These are phyloP conservation scores for Spinus pinus DNA, from an alignment of 2,797 vertebrate species.

Conservation along the genomic window DNA sequence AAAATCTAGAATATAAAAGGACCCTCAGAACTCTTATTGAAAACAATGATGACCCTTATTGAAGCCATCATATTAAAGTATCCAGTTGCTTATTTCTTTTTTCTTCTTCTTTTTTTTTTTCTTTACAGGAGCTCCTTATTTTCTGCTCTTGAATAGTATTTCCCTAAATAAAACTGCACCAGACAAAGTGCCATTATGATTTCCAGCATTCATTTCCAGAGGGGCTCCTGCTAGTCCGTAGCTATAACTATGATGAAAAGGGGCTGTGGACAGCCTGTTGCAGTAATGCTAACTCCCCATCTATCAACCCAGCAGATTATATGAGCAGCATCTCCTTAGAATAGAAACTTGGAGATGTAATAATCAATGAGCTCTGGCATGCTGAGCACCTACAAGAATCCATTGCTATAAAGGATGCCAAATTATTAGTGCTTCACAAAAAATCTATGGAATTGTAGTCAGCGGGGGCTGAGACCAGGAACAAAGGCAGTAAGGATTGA, in stretches of 20 bases:
- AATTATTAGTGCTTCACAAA: background rate
- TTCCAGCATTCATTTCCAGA: slow-evolving; percentile 75
- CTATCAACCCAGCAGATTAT: slow-evolving; percentile 66
- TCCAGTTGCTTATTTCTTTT: slow-evolving; percentile 38
- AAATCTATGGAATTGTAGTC: background rate
- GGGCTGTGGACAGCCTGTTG: slow-evolving; percentile 45
- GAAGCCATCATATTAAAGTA: slow-evolving; percentile 34
- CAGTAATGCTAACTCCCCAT: slow-evolving; percentile 63
- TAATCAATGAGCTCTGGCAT: slow-evolving; percentile 1
- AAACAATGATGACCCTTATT: background rate
- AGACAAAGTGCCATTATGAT: slow-evolving; percentile 70
- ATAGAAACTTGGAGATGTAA: slow-evolving; percentile 35
- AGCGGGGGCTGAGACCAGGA: background rate
- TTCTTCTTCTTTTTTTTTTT: background rate
- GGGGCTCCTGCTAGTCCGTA: slow-evolving; percentile 62
- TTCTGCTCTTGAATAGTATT: slow-evolving; percentile 59
- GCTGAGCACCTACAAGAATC: background rate
- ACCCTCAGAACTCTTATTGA: background rate
- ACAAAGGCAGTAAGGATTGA: background rate
- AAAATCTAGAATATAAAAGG: slow-evolving; percentile 51
- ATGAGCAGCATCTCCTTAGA: slow-evolving; percentile 46
- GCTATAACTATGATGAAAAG: slow-evolving; percentile 76
- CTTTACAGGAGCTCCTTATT: slow-evolving; percentile 51
- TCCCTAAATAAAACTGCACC: slow-evolving; percentile 70
- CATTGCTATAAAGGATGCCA: background rate